Conservation (phyloP, 2,113 vertebrate genomes). For the Oreochromis niloticus region DNA sequence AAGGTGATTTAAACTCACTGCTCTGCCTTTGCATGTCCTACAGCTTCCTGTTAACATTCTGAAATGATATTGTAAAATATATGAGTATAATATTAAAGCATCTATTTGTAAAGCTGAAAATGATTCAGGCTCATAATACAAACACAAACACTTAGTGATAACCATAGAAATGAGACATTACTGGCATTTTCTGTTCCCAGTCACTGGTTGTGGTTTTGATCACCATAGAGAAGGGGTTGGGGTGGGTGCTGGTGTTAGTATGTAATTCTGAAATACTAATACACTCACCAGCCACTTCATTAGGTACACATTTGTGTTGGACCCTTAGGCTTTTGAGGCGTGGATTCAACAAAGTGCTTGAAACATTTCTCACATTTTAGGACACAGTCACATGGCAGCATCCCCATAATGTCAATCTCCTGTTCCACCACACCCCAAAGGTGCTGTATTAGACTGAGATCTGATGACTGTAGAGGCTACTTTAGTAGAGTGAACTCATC, state of each 20-base stretch:
- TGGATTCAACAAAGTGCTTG: neutral
- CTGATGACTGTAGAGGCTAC: neutral
- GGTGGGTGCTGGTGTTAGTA: neutral
- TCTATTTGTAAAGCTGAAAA: neutral
- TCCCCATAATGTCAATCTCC: neutral
- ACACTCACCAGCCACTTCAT: neutral
- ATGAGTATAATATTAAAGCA: neutral
- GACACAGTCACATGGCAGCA: neutral
- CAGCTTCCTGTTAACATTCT: neutral
- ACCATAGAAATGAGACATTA: neutral
- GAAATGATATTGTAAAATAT: neutral
- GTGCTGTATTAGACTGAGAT: neutral
- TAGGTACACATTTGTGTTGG: neutral
- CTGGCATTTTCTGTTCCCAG: neutral
- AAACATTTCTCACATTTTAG: neutral
- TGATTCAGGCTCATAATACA: neutral
- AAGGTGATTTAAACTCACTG: neutral
- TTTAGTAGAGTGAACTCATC: neutral
- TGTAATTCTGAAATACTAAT: neutral
- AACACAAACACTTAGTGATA: neutral
- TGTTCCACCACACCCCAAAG: neutral
- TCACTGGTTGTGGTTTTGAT: neutral
- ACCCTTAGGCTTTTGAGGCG: neutral
- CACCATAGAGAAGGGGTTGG: neutral
- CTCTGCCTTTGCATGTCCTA: neutral